Evolutionary conservation across 2,113 vertebrate species (phyloP).

Genomic region (Prionailurus bengalensis): DNA sequence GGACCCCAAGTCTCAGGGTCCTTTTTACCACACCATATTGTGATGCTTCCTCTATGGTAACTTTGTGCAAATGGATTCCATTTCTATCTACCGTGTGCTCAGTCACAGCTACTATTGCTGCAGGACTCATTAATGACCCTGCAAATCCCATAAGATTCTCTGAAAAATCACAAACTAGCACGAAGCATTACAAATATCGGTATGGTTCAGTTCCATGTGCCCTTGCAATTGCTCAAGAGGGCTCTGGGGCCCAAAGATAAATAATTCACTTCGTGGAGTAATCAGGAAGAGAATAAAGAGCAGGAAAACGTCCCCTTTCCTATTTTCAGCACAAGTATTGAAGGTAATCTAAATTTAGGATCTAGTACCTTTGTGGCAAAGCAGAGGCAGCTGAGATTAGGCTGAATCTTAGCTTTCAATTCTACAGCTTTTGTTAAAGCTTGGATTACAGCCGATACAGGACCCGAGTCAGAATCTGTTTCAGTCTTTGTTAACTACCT

Average conservation of each 20-base stretch:
- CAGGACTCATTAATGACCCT: constrained; percentile 52
- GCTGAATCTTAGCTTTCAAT: background rate
- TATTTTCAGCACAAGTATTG: background rate
- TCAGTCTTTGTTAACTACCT: constrained; percentile 7
- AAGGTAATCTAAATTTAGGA: constrained; percentile 28
- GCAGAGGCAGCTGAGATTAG: background rate
- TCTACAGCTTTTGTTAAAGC: constrained; percentile 34
- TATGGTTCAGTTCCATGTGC: background rate
- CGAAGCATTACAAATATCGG: constrained; percentile 35
- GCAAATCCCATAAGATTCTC: constrained; percentile 50
- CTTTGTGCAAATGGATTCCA: background rate
- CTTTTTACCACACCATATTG: background rate
- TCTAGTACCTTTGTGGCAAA: background rate
- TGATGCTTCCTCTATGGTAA: constrained; percentile 23
- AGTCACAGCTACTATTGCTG: background rate
- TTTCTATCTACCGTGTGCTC: constrained; percentile 56
- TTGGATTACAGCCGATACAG: background rate
- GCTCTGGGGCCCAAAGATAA: constrained; percentile 39
- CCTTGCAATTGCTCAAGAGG: constrained; percentile 51
- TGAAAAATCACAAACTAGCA: constrained; percentile 62
- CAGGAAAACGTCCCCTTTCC: background rate
- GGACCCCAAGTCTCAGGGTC: background rate
- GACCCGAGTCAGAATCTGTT: background rate
- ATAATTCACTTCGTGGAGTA: constrained; percentile 37
- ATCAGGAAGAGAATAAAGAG: constrained; percentile 43